phyloP scores from a whole-genome alignment of 2,113 vertebrate genomes.

The Tapirus terrestris region DNA sequence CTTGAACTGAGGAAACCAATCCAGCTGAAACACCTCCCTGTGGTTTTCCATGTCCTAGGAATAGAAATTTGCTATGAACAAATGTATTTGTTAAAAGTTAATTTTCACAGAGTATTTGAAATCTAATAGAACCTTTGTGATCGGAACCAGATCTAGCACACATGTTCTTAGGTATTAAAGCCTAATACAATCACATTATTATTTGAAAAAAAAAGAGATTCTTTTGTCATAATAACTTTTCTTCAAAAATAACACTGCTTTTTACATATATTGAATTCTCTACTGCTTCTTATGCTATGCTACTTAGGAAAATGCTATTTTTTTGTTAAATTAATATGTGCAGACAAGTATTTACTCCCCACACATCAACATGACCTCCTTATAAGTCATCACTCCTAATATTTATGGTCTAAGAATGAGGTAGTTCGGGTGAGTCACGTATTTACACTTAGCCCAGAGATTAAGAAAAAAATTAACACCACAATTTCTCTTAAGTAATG shows the following conservation, averaged over 20 bases:
- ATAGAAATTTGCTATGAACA: neutral
- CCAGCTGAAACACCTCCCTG: neutral
- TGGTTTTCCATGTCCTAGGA: neutral
- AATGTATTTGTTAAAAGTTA: conserved; percentile 42
- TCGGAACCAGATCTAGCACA: conserved; percentile 9
- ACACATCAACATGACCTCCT: conserved; percentile 50
- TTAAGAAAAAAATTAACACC: conserved; percentile 69
- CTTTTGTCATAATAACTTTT: conserved; percentile 35
- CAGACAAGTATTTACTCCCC: conserved; percentile 49
- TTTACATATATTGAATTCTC: neutral
- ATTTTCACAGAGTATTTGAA: conserved; percentile 46
- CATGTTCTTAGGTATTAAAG: conserved; percentile 45
- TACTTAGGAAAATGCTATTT: conserved; percentile 31
- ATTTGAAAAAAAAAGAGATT: neutral
- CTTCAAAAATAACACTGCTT: conserved; percentile 21
- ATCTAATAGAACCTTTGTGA: neutral
- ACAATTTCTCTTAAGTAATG: conserved; percentile 65
- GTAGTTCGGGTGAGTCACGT: conserved; percentile 81
- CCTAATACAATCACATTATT: conserved; percentile 32
- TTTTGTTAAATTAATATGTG: conserved; percentile 66
- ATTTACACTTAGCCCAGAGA: conserved; percentile 74
- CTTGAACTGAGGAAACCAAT: neutral
- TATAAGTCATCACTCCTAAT: conserved; percentile 51
- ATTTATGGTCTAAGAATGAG: conserved; percentile 73
- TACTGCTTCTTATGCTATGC: neutral